A percentile compares a stretch with the other conserved stretches of the same genome.
phyloP scores from a whole-genome alignment of 1,140 invertebrate species.

The Stratiolaelaps scimitus region DNA sequence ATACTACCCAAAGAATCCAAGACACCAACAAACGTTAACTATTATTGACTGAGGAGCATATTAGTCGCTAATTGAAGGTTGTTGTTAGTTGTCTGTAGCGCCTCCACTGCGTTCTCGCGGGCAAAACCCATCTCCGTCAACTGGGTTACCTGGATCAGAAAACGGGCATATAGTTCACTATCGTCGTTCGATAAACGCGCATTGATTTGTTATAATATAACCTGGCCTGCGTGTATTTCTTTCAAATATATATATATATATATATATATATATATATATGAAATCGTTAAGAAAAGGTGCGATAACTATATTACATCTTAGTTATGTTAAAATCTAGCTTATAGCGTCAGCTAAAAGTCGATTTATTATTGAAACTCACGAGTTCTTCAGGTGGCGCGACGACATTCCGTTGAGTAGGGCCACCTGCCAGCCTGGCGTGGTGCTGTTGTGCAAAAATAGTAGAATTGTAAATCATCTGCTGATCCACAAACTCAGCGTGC shows the following conservation, averaged over 20 bases:
- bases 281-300: too few relatives aligned
- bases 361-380: background rate
- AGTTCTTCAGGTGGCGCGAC: slow-evolving; percentile 7
- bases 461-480: slow-evolving; percentile 18
- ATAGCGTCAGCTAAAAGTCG: background rate
- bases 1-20: too few relatives aligned
- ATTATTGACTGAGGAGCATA: slow-evolving; percentile 15
- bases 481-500: slow-evolving; percentile 13
- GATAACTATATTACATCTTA: too few relatives aligned
- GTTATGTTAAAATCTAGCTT: background rate
- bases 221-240: too few relatives aligned
- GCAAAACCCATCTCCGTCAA: slow-evolving; percentile 16
- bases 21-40: too few relatives aligned
- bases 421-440: too few relatives aligned
- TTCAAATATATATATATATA: too few relatives aligned
- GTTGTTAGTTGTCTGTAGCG: slow-evolving; percentile 21
- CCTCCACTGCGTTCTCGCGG: slow-evolving; percentile 1
- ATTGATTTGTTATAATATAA: too few relatives aligned
- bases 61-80: slow-evolving; percentile 18
- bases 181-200: too few relatives aligned
- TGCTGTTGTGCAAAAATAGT: background rate
- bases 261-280: too few relatives aligned
- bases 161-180: background rate
- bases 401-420: background rate
- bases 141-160: slow-evolving; percentile 13